Conservation (phyloP, 2,797 vertebrate genomes). For the Triplophysa bombifrons region DNA sequence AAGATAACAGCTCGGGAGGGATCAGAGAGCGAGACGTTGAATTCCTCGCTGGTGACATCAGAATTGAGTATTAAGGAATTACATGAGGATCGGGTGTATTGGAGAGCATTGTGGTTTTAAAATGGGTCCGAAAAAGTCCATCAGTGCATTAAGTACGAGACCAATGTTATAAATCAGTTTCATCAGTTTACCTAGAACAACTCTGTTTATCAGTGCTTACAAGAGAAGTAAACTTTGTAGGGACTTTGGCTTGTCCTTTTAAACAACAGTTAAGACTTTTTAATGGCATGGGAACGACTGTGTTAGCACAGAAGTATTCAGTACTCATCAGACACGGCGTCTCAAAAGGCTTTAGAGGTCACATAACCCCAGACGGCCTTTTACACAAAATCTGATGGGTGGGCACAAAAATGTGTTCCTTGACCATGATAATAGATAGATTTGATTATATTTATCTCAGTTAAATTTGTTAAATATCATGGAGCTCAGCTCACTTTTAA, state of each 20-base stretch:
- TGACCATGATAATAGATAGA: too few relatives aligned
- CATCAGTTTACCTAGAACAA: neutral
- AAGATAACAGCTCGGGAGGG: conserved; percentile 59
- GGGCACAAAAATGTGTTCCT: too few relatives aligned
- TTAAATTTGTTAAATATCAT: too few relatives aligned
- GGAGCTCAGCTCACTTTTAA: neutral
- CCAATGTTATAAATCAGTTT: neutral
- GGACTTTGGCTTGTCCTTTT: conserved; percentile 21
- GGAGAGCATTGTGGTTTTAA: conserved; percentile 2
- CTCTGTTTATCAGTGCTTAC: conserved; percentile 18
- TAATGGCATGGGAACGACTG: neutral
- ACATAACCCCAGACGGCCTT: neutral
- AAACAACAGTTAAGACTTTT: conserved; percentile 17
- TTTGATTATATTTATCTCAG: too few relatives aligned
- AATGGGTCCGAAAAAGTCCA: conserved; percentile 8
- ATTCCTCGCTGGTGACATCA: conserved; percentile 72
- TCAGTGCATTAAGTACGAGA: neutral
- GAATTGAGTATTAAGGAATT: conserved; percentile 56
- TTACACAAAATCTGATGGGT: neutral
- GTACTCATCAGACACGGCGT: neutral
- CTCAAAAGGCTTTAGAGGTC: neutral
- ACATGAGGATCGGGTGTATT: conserved; percentile 1
- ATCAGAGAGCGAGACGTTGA: conserved; percentile 40
- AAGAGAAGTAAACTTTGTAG: neutral
- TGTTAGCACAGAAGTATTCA: neutral